Base-by-base conservation (phyloP, 2,888 invertebrate genomes). In the Lysandra bellargus region DNA sequence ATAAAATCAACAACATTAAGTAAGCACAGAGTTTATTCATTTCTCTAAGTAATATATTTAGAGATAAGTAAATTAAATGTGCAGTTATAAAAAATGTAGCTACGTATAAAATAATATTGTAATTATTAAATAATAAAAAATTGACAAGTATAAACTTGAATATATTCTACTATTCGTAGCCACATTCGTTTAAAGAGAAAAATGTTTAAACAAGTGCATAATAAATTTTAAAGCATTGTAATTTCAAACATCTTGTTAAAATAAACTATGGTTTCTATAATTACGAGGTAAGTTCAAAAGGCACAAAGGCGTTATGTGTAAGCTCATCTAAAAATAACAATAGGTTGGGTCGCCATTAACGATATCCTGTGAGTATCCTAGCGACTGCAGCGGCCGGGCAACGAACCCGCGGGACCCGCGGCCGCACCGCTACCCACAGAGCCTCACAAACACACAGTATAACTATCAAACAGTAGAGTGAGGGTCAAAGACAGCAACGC, bases 361-460 rank as follows among this genome's bases (percentile, higher is more conserved):
- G 87, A 90, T 90, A 90, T 92, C 93, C 93, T 92, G 91, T 87
- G 87, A 86, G 85, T 89, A 87, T 91, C 90, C 90, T 91, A 89
- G 89, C 83, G 86, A 85, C 86, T 83, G 84, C 88, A 88, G 86
- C 88, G 88, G 86, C 87, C 92, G 93, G 93, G 83, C 93, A 83
- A 90, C 93, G 93, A 93, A 92, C 93, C 87, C 92, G 83, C 92
- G 83, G 84, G 88, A 87, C 86, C 84, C 82, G 82, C 64, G 64
- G 30, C 64, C 23, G 64, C 30, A 81, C 83, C 83, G 79, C 82
- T 82, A 80, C 84, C 84, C 82, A 64, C 79, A 74, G 75, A 80
- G 76, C 60, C 61, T 79, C 57, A 78, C n/a, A 78, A 73, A 80
- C 78, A 77, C 57, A 57, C 57, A 57, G 12, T 17, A 53, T 53